phyloP scores from a whole-genome alignment of 2,113 vertebrate species.

The Aplodontia rufa region DNA sequence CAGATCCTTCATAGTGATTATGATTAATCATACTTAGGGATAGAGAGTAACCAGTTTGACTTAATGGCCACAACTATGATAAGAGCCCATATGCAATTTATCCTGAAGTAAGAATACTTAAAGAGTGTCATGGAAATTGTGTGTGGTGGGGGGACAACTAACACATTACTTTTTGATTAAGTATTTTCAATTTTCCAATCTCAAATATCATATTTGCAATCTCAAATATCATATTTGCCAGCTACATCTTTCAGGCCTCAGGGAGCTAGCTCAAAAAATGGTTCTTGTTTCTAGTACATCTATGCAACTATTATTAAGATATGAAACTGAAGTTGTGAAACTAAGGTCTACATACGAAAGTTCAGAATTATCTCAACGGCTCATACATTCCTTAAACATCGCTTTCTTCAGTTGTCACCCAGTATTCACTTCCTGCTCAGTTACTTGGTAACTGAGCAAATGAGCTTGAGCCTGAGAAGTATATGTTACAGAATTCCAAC shows the following conservation, averaged over 20 bases:
- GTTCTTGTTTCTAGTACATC: not conserved
- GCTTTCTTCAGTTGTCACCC: not conserved
- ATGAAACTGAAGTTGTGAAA: not conserved
- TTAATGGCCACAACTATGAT: not conserved
- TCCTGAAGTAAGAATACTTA: not conserved
- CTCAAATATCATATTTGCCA: not conserved
- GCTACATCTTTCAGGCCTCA: not conserved
- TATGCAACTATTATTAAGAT: not conserved
- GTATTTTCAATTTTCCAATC: not conserved
- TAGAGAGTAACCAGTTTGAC: not conserved
- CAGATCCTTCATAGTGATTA: not conserved
- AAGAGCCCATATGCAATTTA: not conserved
- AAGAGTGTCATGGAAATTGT: not conserved
- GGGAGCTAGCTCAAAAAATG: not conserved
- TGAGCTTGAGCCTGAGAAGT: not conserved
- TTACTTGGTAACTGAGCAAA: slow-evolving; percentile 10
- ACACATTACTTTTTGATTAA: not conserved
- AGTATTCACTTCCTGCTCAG: not conserved
- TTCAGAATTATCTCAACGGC: not conserved
- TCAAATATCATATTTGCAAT: not conserved
- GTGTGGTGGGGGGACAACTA: not conserved
- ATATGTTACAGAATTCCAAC: not conserved
- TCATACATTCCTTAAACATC: not conserved
- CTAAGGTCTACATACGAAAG: not conserved
- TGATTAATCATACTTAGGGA: not conserved